Base-by-base conservation (phyloP, 2,888 invertebrate genomes). In the Tenthredo notha region DNA sequence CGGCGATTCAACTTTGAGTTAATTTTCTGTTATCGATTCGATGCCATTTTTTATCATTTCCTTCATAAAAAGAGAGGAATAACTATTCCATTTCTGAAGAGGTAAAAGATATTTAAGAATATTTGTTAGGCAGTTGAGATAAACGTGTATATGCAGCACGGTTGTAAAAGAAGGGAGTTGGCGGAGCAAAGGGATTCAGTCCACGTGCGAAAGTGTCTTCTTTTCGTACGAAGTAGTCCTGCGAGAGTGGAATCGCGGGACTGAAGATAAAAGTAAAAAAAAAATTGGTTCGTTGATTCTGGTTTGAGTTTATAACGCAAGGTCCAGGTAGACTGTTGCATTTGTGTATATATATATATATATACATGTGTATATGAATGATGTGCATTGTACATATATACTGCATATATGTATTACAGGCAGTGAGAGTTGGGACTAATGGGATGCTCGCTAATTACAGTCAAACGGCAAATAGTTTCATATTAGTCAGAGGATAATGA, bases 401-500 rank as follows among this genome's bases (percentile, higher is more conserved):
- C 18, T 33, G 67, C 21, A 43, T 43, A 18, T 25, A 40, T 33
- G 15, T 67, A 37, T 50, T 67, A 37, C 29, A 29, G 1, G 18
- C n/a, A 18, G 29, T 10, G 77, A 29, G 80, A 40, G 58, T 61
- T 40, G 58, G 80, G 37, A 80, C 80, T 80, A 80, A 80, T 80
- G 80, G 80, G 58, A 61, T 80, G 40, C 80, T 61, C 61, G 80
- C 80, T 80, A 80, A 80, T 80, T 80, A 80, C 80, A 80, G 80
- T 80, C 80, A 80, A 80, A 80, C 80, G 58, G 80, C 80, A 80
- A 80, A 80, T 80, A 80, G 80, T 80, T 80, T 80, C 80, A 80
- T 80, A 80, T 80, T 80, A 80, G 80, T 80, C 80, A 80, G 80
- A 80, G 80, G 80, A 80, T 80, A 80, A 80, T 80, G 80, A 80